phyloP scores from a whole-genome alignment of 2,113 vertebrate genomes.

The Scomber colias region DNA sequence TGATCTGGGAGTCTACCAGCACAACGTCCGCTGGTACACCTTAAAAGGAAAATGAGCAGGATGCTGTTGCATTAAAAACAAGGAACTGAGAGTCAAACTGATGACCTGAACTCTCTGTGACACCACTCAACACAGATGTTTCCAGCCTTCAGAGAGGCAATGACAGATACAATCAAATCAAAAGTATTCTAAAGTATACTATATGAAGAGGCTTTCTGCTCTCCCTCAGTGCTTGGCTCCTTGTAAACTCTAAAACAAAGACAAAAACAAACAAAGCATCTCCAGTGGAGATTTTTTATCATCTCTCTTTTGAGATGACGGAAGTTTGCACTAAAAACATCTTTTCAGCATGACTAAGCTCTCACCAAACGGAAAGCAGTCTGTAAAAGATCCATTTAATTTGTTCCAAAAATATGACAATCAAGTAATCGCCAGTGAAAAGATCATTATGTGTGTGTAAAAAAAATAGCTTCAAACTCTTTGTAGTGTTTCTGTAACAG shows the following conservation, averaged over 20 bases:
- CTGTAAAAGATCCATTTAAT: constrained; percentile 39
- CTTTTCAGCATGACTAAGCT: constrained; percentile 50
- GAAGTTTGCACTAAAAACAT: constrained; percentile 44
- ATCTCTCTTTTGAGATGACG: constrained; percentile 8
- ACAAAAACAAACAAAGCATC: not conserved
- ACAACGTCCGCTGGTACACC: too few species aligned
- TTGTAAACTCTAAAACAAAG: not conserved
- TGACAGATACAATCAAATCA: not conserved
- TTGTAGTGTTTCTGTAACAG: not conserved
- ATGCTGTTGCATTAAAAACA: not conserved
- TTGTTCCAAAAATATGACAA: constrained; percentile 65
- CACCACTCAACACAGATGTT: constrained; percentile 18
- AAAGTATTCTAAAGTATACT: not conserved
- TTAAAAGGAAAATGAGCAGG: not conserved
- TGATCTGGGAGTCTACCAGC: not conserved
- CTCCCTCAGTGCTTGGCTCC: not conserved
- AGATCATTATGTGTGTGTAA: constrained; percentile 23
- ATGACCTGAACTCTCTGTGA: constrained; percentile 22
- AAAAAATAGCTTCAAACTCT: not conserved
- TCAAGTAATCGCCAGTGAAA: constrained; percentile 37
- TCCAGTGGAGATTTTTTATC: not conserved
- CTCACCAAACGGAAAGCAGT: not conserved
- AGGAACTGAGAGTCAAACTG: not conserved
- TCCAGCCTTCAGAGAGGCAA: constrained; percentile 15
- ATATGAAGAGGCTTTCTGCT: not conserved